These are phyloP conservation scores for Synanthedon andrenaeformis DNA, from an alignment of 2,888 invertebrate species.

Conservation along the genomic window DNA sequence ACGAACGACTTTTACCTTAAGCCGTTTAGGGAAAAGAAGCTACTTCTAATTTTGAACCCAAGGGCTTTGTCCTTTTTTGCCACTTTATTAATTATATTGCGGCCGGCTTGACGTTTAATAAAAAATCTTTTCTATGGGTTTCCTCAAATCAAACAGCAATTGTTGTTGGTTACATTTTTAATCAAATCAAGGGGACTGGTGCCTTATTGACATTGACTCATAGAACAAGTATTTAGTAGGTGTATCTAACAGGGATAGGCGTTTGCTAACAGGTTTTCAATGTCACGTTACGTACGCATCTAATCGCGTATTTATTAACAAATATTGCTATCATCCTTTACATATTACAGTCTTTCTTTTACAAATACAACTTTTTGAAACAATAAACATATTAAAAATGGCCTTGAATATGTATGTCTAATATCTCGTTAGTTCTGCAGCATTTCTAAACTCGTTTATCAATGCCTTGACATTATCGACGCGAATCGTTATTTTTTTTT, in stretches of 20 bases:
- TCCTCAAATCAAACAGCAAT: too few relatives aligned
- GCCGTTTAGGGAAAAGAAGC: not conserved
- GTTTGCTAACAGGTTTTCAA: slow-evolving; percentile 23
- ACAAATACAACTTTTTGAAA: too few relatives aligned
- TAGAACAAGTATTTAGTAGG: not conserved
- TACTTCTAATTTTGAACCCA: not conserved
- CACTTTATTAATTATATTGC: not conserved
- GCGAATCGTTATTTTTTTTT: not conserved
- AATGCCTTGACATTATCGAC: slow-evolving; percentile 1
- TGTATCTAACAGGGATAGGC: not conserved
- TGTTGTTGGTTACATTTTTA: not conserved
- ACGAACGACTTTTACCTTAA: not conserved
- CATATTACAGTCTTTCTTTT: not conserved
- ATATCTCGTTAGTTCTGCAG: too few relatives aligned
- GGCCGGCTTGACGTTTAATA: not conserved
- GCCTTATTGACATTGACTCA: not conserved
- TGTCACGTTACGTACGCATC: slow-evolving; percentile 15
- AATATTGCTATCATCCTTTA: not conserved
- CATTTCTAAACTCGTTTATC: not conserved
- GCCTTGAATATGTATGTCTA: too few relatives aligned
- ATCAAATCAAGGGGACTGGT: not conserved
- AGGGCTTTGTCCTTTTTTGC: not conserved
- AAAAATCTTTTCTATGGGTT: too few relatives aligned
- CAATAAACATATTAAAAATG: too few relatives aligned
- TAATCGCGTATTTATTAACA: not conserved